Evolutionary conservation across 2,113 vertebrate species (phyloP).

Genomic region (Rhipidura dahli): DNA sequence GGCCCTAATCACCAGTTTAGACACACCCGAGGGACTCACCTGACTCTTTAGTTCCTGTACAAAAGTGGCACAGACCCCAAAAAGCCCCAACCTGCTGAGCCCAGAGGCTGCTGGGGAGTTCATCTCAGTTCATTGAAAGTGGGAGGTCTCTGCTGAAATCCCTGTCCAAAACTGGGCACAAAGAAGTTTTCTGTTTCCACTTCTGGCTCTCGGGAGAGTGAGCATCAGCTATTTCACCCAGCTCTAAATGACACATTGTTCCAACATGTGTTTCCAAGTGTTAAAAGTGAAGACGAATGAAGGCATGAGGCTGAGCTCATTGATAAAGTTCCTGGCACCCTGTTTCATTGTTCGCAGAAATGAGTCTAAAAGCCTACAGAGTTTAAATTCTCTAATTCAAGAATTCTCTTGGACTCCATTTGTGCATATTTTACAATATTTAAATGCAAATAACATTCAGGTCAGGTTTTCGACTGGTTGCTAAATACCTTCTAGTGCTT

Average conservation of each 20-base stretch:
- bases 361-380: not conserved
- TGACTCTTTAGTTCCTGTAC: not conserved
- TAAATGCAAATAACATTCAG: constrained; percentile 33
- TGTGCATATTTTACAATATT: not conserved
- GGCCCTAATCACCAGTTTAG: not conserved
- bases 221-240: not conserved
- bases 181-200: not conserved
- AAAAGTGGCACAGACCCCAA: not conserved
- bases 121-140: not conserved
- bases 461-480: not conserved
- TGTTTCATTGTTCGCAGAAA: not conserved
- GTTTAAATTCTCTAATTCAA: not conserved
- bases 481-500: not conserved
- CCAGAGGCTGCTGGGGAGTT: not conserved
- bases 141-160: not conserved
- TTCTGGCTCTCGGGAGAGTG: not conserved
- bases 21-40: not conserved
- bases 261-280: not conserved
- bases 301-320: fast-evolving
- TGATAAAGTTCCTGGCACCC: not conserved
- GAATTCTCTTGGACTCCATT: not conserved
- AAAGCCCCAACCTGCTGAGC: fast-evolving
- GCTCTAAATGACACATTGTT: constrained; percentile 1
- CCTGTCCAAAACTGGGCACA: not conserved
- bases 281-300: constrained; percentile 2